phyloP scores from a whole-genome alignment of 2,113 vertebrate species.

The Pygathrix nemaeus region DNA sequence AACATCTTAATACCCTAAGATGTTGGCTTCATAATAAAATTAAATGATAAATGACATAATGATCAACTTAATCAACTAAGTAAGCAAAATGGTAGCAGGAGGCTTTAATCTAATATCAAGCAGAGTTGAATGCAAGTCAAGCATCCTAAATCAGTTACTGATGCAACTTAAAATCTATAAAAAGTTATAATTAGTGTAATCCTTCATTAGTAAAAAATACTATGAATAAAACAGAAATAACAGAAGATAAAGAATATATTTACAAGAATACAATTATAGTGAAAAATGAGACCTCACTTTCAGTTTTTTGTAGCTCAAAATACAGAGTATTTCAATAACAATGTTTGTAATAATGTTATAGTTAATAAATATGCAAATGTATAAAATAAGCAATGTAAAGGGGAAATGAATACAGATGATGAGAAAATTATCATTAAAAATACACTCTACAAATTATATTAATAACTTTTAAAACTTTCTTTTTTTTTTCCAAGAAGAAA shows the following conservation, averaged over 20 bases:
- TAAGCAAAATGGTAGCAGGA: background rate
- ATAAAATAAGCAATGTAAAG: background rate
- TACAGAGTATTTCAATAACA: background rate
- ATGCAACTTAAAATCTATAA: background rate
- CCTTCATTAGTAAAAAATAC: background rate
- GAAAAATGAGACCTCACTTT: background rate
- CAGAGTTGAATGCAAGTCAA: background rate
- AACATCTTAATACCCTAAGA: no score
- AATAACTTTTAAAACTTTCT: background rate
- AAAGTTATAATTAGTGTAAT: background rate
- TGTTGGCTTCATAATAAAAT: background rate
- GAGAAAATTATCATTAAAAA: conserved; percentile 1
- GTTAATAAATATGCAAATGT: background rate
- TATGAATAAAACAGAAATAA: background rate
- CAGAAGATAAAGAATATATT: background rate
- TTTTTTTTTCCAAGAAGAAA: background rate
- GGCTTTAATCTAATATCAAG: background rate
- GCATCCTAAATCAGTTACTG: background rate
- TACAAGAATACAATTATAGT: background rate
- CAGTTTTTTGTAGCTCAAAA: background rate
- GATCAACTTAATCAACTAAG: background rate
- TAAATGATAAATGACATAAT: background rate
- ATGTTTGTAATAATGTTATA: background rate
- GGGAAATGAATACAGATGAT: background rate
- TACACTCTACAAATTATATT: background rate